Evolutionary conservation across 2,888 invertebrate species (phyloP), one percentile per base, ranked within the genome.

Genomic region (Agriopis leucophaearia): DNA sequence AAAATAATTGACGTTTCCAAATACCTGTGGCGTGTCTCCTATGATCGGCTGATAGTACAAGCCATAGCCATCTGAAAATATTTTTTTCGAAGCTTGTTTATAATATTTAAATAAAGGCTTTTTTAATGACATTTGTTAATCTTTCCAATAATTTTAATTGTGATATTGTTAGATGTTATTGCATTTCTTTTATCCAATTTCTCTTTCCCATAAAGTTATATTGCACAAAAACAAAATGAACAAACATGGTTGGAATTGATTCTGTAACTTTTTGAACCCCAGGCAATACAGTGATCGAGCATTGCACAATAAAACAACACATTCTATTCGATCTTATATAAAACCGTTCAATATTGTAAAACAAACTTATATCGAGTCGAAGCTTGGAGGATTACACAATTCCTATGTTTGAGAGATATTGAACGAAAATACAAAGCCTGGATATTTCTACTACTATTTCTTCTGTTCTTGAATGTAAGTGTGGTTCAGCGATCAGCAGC

Each of bases 341-440:
- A 55, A 62, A 58, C 45, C 64, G 36, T 73, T 74, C 67, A 70
- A 70, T 73, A 73, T 75, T 73, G 73, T 70, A 63, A 68, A 72
- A 73, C 64, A 57, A 68, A 63, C 54, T 66, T 74, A 66, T 70
- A 60, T 69, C 38, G 70, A 69, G 70, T 71, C 70, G 64, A 5
- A 27, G 61, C 71, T 71, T 63, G 68, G 56, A 71, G 56, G 40
- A 45, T 57, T 51, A 9, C 42, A 35, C 10, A 1, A 52, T 15
- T 38, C 59, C 27, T 76, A 72, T 79, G 74, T 75, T 74, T 75
- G 72, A 77, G n/a, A 71, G 69, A 73, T 72, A 78, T 78, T 77
- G 74, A 73, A 73, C 66, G 68, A 63, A 3, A 68, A 73, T 27
- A 35, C 27, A 51, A 47, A 16, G 47, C n/a, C 16, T 16, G 47